A percentile compares a stretch with the other conserved stretches of the same genome.
These are phyloP conservation scores for Harpalus rufipes DNA, from an alignment of 2,888 invertebrate species.

Conservation along the genomic window DNA sequence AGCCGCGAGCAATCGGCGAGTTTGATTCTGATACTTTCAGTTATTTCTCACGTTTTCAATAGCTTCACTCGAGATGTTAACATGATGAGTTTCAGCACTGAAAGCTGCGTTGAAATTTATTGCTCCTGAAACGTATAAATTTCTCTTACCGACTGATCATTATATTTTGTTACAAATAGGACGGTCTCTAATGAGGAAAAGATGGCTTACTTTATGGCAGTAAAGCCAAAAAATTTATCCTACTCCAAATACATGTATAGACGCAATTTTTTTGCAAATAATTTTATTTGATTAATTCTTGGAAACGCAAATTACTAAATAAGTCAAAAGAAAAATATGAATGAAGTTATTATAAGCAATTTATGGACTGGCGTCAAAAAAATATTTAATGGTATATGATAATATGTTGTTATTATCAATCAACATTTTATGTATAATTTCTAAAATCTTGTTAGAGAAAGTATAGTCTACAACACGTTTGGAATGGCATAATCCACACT, in stretches of 20 bases:
- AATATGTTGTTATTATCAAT: too few species aligned
- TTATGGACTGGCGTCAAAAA: too few species aligned
- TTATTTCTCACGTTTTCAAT: conserved; percentile 42
- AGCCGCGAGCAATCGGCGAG: conserved; percentile 1
- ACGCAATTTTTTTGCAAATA: too few species aligned
- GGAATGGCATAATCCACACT: too few species aligned
- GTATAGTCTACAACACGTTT: too few species aligned
- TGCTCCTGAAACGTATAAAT: conserved; percentile 21
- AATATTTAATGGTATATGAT: too few species aligned
- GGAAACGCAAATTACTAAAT: too few species aligned
- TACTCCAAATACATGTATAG: neutral
- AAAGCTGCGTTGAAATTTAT: conserved; percentile 13
- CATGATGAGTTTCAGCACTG: conserved; percentile 25
- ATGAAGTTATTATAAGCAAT: too few species aligned
- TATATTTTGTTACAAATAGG: conserved; percentile 19
- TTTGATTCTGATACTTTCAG: conserved; percentile 40
- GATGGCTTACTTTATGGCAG: neutral
- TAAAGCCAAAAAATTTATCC: neutral
- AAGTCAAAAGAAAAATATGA: too few species aligned
- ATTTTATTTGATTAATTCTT: too few species aligned
- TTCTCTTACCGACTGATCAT: conserved; percentile 3
- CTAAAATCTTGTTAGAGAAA: too few species aligned
- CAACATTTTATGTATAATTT: too few species aligned
- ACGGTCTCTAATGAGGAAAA: neutral
- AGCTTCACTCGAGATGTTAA: conserved; percentile 21